These are phyloP conservation scores for Formica selysi DNA, from an alignment of 1,140 invertebrate genomes.

Conservation along the genomic window DNA sequence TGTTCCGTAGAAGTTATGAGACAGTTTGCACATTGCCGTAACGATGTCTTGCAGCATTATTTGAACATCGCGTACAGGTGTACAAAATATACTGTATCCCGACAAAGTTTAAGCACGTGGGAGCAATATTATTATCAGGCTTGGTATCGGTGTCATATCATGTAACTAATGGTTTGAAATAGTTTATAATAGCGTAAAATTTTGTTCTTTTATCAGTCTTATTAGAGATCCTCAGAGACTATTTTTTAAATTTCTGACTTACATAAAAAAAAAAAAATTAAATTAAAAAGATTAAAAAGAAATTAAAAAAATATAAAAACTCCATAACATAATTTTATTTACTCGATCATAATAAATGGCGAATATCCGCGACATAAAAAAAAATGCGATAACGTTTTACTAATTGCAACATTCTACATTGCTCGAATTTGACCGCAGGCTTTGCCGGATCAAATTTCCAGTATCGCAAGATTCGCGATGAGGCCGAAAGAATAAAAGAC, in stretches of 20 bases:
- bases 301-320: no score
- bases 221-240: background rate
- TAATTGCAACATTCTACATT: background rate
- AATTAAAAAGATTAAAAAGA: no score
- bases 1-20: constrained; percentile 1
- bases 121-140: background rate
- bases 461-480: constrained; percentile 3
- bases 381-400: background rate
- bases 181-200: background rate
- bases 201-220: background rate
- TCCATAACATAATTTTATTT: background rate
- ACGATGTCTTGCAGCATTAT: constrained; percentile 12
- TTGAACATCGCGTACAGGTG: background rate
- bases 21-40: constrained; percentile 35
- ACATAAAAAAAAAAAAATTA: background rate
- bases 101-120: background rate
- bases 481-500: background rate
- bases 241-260: background rate
- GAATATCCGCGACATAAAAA: background rate
- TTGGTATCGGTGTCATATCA: background rate
- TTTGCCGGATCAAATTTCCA: constrained; percentile 2
- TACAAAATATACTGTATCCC: background rate
- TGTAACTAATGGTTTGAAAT: background rate
- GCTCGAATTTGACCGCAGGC: constrained; percentile 4
- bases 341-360: background rate